Evolutionary conservation across 2,888 invertebrate genomes (phyloP).

Genomic region (Cenopis cana): DNA sequence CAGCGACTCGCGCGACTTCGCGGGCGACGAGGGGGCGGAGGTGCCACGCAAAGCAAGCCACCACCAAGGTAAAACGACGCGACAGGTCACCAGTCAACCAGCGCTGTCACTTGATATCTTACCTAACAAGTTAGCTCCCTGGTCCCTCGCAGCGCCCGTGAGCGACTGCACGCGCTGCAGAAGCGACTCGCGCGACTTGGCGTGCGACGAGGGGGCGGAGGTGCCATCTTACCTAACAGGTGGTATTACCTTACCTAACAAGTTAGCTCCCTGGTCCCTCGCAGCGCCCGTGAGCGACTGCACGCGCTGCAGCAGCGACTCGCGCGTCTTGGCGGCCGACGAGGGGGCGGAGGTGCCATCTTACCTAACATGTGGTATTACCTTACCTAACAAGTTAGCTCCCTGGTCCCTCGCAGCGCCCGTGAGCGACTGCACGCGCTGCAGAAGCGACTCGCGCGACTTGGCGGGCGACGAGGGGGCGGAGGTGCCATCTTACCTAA

Average conservation of each 20-base stretch:
- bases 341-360: slow-evolving; percentile 98
- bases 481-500: slow-evolving; percentile 94
- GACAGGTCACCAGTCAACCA: too few relatives aligned
- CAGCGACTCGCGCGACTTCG: too few relatives aligned
- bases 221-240: too few relatives aligned
- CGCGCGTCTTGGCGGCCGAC: slow-evolving; percentile 96
- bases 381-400: slow-evolving; percentile 81
- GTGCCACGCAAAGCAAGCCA: too few relatives aligned
- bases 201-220: slow-evolving; percentile 98
- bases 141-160: slow-evolving; percentile 91
- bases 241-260: slow-evolving; percentile 87
- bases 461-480: slow-evolving; percentile 99
- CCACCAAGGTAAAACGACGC: too few relatives aligned
- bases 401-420: slow-evolving; percentile 92
- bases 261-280: slow-evolving; percentile 89
- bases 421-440: too few relatives aligned
- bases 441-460: slow-evolving; percentile 93
- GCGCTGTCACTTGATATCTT: too few relatives aligned
- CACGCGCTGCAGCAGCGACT: slow-evolving; percentile 94
- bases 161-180: slow-evolving; percentile 95
- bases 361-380: too few relatives aligned
- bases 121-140: slow-evolving; percentile 88
- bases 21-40: too few relatives aligned
- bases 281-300: slow-evolving; percentile 95
- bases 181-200: slow-evolving; percentile 95